A percentile compares a stretch with the other conserved stretches of the same genome.
Evolutionary conservation across 2,113 vertebrate genomes (phyloP).

Genomic region (Todiramphus saurophagus): DNA sequence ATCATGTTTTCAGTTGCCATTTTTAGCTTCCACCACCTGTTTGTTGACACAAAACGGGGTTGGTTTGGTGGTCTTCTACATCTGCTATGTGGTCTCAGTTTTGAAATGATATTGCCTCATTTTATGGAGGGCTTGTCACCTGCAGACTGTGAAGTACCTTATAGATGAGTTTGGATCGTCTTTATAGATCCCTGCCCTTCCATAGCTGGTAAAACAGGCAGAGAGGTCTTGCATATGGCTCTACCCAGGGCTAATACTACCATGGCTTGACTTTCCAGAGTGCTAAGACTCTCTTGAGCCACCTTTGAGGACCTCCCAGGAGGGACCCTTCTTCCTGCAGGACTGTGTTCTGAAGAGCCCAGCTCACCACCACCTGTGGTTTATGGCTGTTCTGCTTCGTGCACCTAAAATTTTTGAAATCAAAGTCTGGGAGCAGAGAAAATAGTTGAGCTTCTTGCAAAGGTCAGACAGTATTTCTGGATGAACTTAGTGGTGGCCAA

Average conservation of each 20-base stretch:
- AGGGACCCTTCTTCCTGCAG: background rate
- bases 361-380: background rate
- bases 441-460: background rate
- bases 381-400: background rate
- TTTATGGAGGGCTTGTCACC: background rate
- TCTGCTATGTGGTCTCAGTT: background rate
- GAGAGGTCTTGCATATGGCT: background rate
- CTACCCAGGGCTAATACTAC: background rate
- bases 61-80: background rate
- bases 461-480: background rate
- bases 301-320: background rate
- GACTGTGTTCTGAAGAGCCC: background rate
- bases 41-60: background rate
- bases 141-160: background rate
- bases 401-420: background rate
- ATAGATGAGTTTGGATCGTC: background rate
- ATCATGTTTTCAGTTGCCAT: background rate
- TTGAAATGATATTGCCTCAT: background rate
- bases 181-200: background rate
- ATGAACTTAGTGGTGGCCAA: background rate
- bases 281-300: background rate
- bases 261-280: background rate
- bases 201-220: background rate
- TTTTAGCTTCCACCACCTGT: background rate
- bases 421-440: background rate